Conservation (phyloP, 2,113 vertebrate species). For the Myotis yumanensis region DNA sequence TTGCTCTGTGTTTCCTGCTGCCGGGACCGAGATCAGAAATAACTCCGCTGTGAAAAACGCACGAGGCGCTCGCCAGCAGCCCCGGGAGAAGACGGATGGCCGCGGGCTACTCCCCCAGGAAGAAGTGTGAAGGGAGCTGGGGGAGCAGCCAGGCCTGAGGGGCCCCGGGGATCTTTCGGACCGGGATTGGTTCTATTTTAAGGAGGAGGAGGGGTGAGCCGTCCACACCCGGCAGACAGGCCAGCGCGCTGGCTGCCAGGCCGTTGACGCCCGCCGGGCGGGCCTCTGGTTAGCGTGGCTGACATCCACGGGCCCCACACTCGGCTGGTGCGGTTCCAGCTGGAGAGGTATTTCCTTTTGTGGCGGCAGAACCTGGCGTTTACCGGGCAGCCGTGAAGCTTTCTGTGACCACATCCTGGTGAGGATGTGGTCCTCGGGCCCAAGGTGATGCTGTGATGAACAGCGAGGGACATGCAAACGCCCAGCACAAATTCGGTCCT, state of each 20-base stretch:
- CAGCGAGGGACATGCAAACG: fast-evolving
- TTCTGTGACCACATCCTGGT: neutral
- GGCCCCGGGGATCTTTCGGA: neutral
- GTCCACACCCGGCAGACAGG: neutral
- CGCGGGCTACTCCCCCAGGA: constrained; percentile 2
- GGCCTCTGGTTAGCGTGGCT: neutral
- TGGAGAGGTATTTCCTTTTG: neutral
- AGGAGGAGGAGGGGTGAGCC: neutral
- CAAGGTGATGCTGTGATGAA: neutral
- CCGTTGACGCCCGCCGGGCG: neutral
- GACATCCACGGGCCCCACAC: neutral
- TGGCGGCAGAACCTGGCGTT: neutral
- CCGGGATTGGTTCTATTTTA: neutral
- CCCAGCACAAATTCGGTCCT: fast-evolving
- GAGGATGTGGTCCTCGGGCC: neutral
- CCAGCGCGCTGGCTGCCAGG: neutral
- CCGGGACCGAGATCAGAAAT: constrained; percentile 68
- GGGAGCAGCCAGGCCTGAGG: neutral
- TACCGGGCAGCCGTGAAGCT: neutral
- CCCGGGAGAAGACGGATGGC: constrained; percentile 63
- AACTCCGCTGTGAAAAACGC: constrained; percentile 75
- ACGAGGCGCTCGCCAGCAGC: constrained; percentile 53
- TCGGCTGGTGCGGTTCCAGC: constrained; percentile 31
- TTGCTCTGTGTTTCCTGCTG: constrained; percentile 73
- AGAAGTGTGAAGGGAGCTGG: constrained; percentile 55